Evolutionary conservation across 1,140 invertebrate genomes (phyloP).

Genomic region (Drosophila orena): DNA sequence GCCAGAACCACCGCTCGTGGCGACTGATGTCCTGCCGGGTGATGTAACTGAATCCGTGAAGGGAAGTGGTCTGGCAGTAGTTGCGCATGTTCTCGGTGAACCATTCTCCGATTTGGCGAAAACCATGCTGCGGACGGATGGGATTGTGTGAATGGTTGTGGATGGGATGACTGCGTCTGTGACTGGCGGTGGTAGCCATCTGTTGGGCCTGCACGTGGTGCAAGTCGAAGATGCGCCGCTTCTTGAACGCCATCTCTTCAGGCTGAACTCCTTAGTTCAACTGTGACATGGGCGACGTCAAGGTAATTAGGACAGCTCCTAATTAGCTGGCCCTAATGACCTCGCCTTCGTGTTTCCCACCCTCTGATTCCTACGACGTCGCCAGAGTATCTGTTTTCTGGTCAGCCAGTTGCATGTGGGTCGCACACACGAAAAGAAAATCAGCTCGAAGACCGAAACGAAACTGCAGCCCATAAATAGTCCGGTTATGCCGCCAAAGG

Average conservation of each 20-base stretch:
- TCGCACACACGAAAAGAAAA: conserved; percentile 86
- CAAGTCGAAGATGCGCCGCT: conserved; percentile 69
- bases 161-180: background rate
- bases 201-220: conserved; percentile 59
- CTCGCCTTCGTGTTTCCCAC: conserved; percentile 6
- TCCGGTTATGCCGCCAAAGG: conserved; percentile 88
- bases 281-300: background rate
- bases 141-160: background rate
- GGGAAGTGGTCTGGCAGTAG: conserved; percentile 85
- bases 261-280: background rate
- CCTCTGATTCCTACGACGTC: conserved; percentile 16
- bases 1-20: conserved; percentile 84
- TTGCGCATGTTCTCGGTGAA: conserved; percentile 73
- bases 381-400: conserved; percentile 59
- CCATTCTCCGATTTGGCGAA: conserved; percentile 55
- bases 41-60: conserved; percentile 83
- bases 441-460: conserved; percentile 88
- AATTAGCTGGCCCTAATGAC: conserved; percentile 62
- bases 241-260: conserved; percentile 62
- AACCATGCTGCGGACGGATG: background rate
- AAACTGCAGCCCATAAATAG: conserved; percentile 89
- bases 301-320: conserved; percentile 28
- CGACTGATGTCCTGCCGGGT: conserved; percentile 66
- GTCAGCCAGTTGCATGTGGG: conserved; percentile 76
- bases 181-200: conserved; percentile 4